phyloP scores from a whole-genome alignment of 2,888 invertebrate genomes.

The Drosophila limbata region DNA sequence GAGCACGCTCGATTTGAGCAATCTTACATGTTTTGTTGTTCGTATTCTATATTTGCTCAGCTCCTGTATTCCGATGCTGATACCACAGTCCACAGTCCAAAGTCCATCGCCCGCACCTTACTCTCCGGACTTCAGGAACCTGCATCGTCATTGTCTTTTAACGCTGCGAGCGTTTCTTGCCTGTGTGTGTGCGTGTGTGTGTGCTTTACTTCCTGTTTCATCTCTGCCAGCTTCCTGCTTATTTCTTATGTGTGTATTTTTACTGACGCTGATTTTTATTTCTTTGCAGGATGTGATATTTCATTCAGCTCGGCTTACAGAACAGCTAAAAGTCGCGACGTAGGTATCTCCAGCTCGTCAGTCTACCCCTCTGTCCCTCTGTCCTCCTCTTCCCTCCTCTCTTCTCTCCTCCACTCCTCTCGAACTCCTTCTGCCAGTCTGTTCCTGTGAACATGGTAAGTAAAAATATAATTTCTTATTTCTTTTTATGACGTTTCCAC shows the following conservation, averaged over 20 bases:
- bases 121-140: conserved; percentile 36
- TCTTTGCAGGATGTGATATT: conserved; percentile 77
- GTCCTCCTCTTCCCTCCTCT: not conserved
- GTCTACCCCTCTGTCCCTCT: not conserved
- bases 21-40: conserved; percentile 5
- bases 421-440: too few relatives aligned
- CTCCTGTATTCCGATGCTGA: conserved; percentile 42
- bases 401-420: not conserved
- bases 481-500: conserved; percentile 66
- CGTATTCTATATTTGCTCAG: conserved; percentile 52
- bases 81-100: conserved; percentile 14
- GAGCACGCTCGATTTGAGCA: not conserved
- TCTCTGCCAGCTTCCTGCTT: conserved; percentile 69
- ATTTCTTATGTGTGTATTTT: conserved; percentile 71
- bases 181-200: conserved; percentile 33
- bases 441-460: not conserved
- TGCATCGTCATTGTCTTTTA: conserved; percentile 73
- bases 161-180: conserved; percentile 62
- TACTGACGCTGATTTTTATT: conserved; percentile 77
- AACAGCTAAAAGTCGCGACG: conserved; percentile 52
- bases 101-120: conserved; percentile 15
- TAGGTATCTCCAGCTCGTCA: conserved; percentile 23
- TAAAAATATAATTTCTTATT: conserved; percentile 56
- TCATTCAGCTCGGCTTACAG: conserved; percentile 65
- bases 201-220: conserved; percentile 66